Percentiles rank a stretch among this genome's conserved stretches.
Evolutionary conservation across 2,888 invertebrate genomes (phyloP).

Genomic region (Eristalinus sepulchralis): DNA sequence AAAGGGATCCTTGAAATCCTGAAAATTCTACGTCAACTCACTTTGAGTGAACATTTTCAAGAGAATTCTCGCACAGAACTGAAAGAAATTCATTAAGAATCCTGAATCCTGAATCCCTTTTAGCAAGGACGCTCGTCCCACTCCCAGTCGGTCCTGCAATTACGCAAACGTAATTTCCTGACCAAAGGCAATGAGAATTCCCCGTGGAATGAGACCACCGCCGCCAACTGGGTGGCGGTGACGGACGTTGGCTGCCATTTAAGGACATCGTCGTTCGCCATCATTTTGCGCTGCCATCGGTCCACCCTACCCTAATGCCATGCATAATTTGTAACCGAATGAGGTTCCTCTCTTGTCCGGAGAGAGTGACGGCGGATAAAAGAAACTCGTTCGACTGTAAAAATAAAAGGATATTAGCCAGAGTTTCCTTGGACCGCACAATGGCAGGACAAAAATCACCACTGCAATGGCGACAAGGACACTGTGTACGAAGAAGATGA

Average conservation of each 20-base stretch:
- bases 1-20: not conserved
- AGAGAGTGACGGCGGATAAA: conserved; percentile 3
- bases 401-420: conserved; percentile 44
- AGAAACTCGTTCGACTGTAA: conserved; percentile 15
- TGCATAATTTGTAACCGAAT: conserved; percentile 57
- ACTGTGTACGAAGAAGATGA: conserved; percentile 1
- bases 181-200: conserved; percentile 14
- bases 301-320: conserved; percentile 17
- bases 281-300: not conserved
- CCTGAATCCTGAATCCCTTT: not conserved
- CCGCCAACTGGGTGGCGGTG: not conserved
- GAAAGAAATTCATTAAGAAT: conserved; percentile 11
- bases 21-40: conserved; percentile 20
- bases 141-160: conserved; percentile 15
- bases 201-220: not conserved
- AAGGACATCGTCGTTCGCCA: conserved; percentile 24
- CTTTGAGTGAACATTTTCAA: conserved; percentile 20
- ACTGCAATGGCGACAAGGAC: conserved; percentile 43
- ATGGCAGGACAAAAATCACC: conserved; percentile 37
- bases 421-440: not conserved
- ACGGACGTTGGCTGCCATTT: conserved; percentile 23
- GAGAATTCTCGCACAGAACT: not conserved
- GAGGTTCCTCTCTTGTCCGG: conserved; percentile 1
- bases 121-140: conserved; percentile 17
- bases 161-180: conserved; percentile 34